These are phyloP conservation scores for Metalampra italica DNA, from an alignment of 2,888 invertebrate species.

Conservation along the genomic window DNA sequence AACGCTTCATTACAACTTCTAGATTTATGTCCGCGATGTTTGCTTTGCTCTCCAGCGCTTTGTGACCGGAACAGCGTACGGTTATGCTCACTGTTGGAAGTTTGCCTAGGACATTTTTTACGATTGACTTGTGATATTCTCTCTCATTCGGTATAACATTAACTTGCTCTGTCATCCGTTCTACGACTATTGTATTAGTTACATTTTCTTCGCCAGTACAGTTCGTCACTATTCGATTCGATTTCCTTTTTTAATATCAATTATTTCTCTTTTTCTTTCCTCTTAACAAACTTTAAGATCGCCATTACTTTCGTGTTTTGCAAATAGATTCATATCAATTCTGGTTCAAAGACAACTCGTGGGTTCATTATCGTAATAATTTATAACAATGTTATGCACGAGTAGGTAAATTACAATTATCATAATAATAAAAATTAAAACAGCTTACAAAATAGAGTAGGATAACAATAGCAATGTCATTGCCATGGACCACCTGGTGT, in stretches of 20 bases:
- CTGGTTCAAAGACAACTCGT: too few relatives aligned
- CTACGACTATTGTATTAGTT: too few relatives aligned
- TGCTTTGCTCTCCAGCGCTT: constrained; percentile 43
- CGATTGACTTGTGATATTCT: neutral
- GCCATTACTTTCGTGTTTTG: too few relatives aligned
- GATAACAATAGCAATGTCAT: constrained; percentile 21
- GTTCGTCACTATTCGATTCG: too few relatives aligned
- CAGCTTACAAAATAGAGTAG: constrained; percentile 9
- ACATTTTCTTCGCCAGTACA: too few relatives aligned
- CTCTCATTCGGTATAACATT: neutral
- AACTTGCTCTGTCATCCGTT: neutral
- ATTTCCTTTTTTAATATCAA: too few relatives aligned
- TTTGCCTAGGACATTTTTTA: constrained; percentile 6
- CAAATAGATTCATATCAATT: too few relatives aligned
- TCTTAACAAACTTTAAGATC: too few relatives aligned
- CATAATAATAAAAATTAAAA: constrained; percentile 18
- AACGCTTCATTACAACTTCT: constrained; percentile 69
- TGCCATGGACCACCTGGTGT: constrained; percentile 46
- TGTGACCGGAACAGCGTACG: constrained; percentile 43
- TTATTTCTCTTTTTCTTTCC: too few relatives aligned
- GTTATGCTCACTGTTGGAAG: constrained; percentile 20
- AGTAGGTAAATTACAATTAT: neutral
- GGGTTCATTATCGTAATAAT: too few relatives aligned
- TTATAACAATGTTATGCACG: too few relatives aligned
- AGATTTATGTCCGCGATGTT: constrained; percentile 55